Conservation (phyloP, 2,888 invertebrate genomes). For the Pristionchus mayeri region DNA sequence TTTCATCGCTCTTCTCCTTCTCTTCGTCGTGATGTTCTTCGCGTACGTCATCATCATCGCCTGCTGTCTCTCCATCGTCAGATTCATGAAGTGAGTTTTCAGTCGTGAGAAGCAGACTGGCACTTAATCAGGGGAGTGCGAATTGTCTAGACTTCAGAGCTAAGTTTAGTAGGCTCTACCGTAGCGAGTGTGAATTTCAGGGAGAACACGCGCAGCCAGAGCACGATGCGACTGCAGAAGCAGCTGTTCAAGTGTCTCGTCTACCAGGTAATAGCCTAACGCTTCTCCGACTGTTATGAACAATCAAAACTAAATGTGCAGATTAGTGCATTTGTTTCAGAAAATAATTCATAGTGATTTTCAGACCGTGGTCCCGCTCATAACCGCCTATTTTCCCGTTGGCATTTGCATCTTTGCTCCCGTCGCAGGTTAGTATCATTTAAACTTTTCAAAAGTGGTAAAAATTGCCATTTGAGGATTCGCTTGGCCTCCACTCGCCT, state of each 20-base stretch:
- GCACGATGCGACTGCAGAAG: conserved; percentile 24
- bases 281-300: no score
- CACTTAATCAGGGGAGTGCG: not conserved
- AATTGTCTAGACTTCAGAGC: not conserved
- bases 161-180: no score
- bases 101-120: not conserved
- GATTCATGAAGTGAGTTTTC: conserved; percentile 11
- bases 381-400: conserved; percentile 22
- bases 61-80: not conserved
- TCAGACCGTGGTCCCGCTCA: not conserved
- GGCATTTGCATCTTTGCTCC: not conserved
- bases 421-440: not conserved
- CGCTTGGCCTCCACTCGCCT: no score
- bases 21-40: conserved; percentile 4
- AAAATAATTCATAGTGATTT: no score
- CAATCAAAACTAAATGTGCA: no score
- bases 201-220: not conserved
- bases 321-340: no score
- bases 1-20: conserved; percentile 11
- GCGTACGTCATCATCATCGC: not conserved
- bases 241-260: conserved; percentile 14
- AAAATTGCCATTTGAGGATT: no score
- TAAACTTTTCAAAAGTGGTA: no score
- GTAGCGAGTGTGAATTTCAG: no score
- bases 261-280: not conserved